Conservation (phyloP, 1,140 invertebrate genomes). For the Phymorhynchus buccinoides region DNA sequence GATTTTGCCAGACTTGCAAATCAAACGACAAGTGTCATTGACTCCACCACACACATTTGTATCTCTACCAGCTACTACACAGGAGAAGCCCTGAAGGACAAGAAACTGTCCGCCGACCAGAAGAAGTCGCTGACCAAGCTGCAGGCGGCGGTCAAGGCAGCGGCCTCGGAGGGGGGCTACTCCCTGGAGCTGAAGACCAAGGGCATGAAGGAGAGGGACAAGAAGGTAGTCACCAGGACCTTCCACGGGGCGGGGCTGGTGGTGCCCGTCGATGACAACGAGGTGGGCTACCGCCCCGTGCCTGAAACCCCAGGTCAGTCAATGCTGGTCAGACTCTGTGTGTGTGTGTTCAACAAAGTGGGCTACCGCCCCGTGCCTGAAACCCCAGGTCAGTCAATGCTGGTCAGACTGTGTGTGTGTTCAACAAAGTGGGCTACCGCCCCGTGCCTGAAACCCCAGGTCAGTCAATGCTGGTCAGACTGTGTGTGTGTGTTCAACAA, state of each 20-base stretch:
- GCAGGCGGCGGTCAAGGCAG: constrained; percentile 79
- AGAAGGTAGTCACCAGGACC: constrained; percentile 82
- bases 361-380: no score
- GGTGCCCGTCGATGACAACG: constrained; percentile 84
- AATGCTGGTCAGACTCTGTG: no score
- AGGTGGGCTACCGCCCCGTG: constrained; percentile 85
- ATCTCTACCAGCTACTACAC: constrained; percentile 55
- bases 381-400: no score
- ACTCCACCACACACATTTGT: constrained; percentile 22
- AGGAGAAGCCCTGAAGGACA: constrained; percentile 59
- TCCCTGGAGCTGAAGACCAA: constrained; percentile 78
- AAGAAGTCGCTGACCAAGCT: constrained; percentile 69
- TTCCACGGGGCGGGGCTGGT: constrained; percentile 91
- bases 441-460: no score
- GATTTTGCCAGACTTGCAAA: no score
- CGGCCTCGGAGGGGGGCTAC: constrained; percentile 79
- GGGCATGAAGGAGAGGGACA: constrained; percentile 79
- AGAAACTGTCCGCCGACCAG: constrained; percentile 34
- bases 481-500: no score
- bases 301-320: constrained; percentile 82
- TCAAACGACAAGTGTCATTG: background rate
- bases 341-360: no score
- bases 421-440: no score
- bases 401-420: no score
- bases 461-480: no score